A percentile compares a stretch with the other conserved stretches of the same genome.
Evolutionary conservation across 2,113 vertebrate genomes (phyloP).

Genomic region (Pardalotus punctatus): DNA sequence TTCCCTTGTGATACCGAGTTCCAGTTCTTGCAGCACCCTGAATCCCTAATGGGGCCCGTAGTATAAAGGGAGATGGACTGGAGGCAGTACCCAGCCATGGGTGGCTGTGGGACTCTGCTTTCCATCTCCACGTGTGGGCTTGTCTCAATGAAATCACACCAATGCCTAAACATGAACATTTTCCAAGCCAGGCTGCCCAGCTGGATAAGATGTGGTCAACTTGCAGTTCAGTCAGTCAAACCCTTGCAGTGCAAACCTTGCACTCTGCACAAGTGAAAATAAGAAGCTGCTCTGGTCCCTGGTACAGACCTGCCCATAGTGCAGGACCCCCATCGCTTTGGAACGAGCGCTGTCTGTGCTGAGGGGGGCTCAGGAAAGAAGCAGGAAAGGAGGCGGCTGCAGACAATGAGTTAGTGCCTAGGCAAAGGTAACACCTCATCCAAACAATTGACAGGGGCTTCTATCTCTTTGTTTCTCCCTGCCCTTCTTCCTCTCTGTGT

Average conservation of each 20-base stretch:
- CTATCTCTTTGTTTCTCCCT: constrained; percentile 17
- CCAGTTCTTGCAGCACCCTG: not conserved
- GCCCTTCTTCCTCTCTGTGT: constrained; percentile 1
- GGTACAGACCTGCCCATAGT: not conserved
- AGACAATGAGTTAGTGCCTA: constrained; percentile 30
- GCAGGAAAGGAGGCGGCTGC: constrained; percentile 8
- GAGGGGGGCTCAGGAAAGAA: constrained; percentile 35
- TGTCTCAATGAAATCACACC: not conserved
- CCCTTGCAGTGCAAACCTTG: not conserved
- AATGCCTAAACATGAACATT: not conserved
- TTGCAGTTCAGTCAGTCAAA: not conserved
- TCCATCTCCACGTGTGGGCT: not conserved
- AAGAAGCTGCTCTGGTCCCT: not conserved
- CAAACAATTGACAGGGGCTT: constrained; percentile 2
- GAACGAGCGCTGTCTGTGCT: not conserved
- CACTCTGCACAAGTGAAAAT: not conserved
- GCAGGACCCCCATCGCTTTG: not conserved
- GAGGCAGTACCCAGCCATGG: not conserved
- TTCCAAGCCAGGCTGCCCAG: not conserved
- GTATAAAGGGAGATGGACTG: not conserved
- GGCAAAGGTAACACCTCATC: constrained; percentile 17
- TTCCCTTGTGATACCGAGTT: not conserved
- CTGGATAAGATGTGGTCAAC: not conserved
- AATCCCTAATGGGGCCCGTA: not conserved
- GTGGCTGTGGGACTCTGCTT: not conserved